Evolutionary conservation across 1,140 invertebrate genomes (phyloP), one percentile per base, ranked within the genome.

Genomic region (Mactra quadrangularis): DNA sequence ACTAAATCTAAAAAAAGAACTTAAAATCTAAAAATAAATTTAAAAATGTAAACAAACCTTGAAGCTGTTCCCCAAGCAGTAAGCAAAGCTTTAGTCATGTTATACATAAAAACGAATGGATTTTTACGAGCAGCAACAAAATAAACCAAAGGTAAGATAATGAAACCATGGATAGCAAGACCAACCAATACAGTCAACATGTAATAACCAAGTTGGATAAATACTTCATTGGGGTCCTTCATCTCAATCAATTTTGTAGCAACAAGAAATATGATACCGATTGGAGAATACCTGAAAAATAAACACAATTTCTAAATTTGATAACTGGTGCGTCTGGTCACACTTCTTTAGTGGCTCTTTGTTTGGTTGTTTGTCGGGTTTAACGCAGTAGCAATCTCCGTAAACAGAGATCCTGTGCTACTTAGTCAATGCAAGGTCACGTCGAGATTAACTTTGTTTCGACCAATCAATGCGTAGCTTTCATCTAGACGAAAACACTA

Each of bases 211-310:
- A 93, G 81, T 71, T 89, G 86, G 27, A 76, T 64, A 50, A 92
- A 85, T 31, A 89, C 84, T 3, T 79, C 78, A 0, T 17, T 85
- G 22, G 88, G 86, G 77, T 97, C 96, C 3, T 96, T 94, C 89
- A 98, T 98, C 88, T 97, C 96, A 88, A 99, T 93, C 66, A 99
- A 95, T 92, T 98, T 97, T 35, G 96, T 95, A 9, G 96, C 95
- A 57, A 99, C 96, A 52, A 99, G 94, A 93, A 98, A 99, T 71
- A 96, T 95, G 0, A 99, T 97, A 79, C 98, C 97, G 31, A 98
- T 92, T 0, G 98, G 98, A 31, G 97, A 98, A 76, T 98, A 94
- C 97, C 97, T 90, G 64, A 11, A 59, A 45, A 70, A 1, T 68
- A 9, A 68, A 41, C 38, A n/a, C n/a, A n/a, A n/a, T n/a, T n/a